Base-by-base conservation (phyloP, 2,797 vertebrate genomes). In the Etheostoma nigrum region DNA sequence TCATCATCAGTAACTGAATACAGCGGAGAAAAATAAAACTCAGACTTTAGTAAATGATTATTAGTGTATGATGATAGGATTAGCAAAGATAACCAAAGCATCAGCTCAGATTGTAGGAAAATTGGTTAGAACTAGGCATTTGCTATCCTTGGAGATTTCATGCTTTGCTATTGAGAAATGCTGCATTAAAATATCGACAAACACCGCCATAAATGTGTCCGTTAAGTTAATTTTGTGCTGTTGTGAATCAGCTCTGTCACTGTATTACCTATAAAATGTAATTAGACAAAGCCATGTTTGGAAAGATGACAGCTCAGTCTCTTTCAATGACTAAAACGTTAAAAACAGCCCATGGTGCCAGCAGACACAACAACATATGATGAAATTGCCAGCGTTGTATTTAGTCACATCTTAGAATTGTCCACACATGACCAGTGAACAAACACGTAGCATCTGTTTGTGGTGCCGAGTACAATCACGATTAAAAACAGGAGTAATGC, bases 401-500 rank as follows among this genome's bases (percentile, higher is more conserved):
- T 65, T 27, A 19, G 36, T 16, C 48, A 36, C 27, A 58, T 66
- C 60, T 51, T 21, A 53, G n/a, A 54, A 48, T 14, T 47, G 40
- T 45, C 42, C 21, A 33, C 21, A 65, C 30, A 68, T 18, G 19
- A 59, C 33, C 36, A 57, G 30, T 9, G 45, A 70, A 59, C 25
- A 66, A 36, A 65, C 53, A 72, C 42, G 25, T 4, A 40, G 11
- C 36, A 51, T 74, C 25, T 74, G 58, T 78, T 65, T 68, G 48
- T 61, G 49, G n/a, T n/a, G 47, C 52, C 5, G 58, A 55, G 27
- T 7, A 33, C 33, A 76, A 15, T 27, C 30, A 40, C 10, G 59
- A 73, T 49, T 49, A 71, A 47, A 48, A n/a, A n/a, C 76, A 48
- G 73, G 62, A 64, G 72, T 55, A 72, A 81, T 59, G 85, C 83